Conservation (phyloP, 2,113 vertebrate genomes). For the Okapia johnstoni region DNA sequence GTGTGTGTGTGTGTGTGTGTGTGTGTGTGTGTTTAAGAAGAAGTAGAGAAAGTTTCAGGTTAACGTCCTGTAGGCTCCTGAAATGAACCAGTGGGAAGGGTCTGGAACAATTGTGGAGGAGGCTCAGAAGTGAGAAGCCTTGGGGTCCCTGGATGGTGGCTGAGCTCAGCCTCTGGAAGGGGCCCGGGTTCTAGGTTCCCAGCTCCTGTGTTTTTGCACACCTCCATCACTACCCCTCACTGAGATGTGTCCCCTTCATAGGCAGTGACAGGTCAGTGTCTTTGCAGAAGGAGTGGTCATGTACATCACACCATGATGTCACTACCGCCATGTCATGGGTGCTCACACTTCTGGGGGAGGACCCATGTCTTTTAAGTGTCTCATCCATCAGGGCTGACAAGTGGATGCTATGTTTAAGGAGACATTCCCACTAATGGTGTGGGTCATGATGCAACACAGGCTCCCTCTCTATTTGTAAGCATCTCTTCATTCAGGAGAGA, state of each 20-base stretch:
- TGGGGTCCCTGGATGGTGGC: neutral
- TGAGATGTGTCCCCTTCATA: neutral
- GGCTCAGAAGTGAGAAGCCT: neutral
- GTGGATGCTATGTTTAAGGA: too few relatives aligned
- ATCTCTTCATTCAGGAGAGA: neutral
- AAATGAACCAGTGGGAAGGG: neutral
- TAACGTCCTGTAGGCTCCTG: too few relatives aligned
- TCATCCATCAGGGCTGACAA: neutral
- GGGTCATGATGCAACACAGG: fast-evolving
- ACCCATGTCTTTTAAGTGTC: too few relatives aligned
- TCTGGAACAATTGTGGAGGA: neutral
- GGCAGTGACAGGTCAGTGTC: neutral
- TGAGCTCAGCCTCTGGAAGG: neutral
- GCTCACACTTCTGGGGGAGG: neutral
- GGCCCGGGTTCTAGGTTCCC: neutral
- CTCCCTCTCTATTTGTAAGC: neutral
- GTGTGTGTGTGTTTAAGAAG: neutral
- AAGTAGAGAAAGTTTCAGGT: neutral
- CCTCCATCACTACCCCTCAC: neutral
- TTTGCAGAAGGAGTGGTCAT: fast-evolving
- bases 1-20: neutral
- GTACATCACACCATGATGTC: fast-evolving
- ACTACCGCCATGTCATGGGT: fast-evolving
- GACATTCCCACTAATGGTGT: fast-evolving
- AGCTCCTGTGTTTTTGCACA: neutral